Base-by-base conservation (phyloP, 2,888 invertebrate genomes). In the Drosophila tripunctata region DNA sequence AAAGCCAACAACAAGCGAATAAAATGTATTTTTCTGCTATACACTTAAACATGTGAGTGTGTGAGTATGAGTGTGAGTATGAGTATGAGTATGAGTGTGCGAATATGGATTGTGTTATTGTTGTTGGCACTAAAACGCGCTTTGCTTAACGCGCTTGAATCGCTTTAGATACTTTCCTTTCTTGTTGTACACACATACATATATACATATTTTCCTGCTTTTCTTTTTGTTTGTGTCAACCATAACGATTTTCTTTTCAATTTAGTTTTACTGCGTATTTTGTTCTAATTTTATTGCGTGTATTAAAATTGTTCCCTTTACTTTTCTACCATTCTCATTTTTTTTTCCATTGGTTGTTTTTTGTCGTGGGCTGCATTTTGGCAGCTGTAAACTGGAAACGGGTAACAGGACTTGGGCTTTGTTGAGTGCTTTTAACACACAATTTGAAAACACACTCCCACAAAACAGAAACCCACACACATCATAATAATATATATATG, bases 161-260 rank as follows among this genome's bases (percentile, higher is more conserved):
- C 75, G 78, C 40, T 85, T 87, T 58, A 67, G 56, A 30, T 51
- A 21, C 58, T 78, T 41, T 56, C 45, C 58, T 62, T 69, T 17
- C 40, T 44, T 54, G 40, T 57, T 44, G 10, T 31, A n/a, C 10
- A 5, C n/a, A n/a, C n/a, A n/a, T n/a, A n/a, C n/a, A n/a, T n/a
- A n/a, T n/a, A n/a, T n/a, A n/a, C n/a, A 31, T 14, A 27, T 27
- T 27, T 21, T 21, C 44, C 19, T 38, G 48, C 43, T 44, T 48
- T 76, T 60, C 40, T 48, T 51, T 69, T 66, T 71, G 51, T 61
- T 65, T 65, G 58, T 67, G 73, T 75, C 67, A 80, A 65, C 83
- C 77, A 85, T 87, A 82, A 79, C 85, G 82, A 84, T 84, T 85
- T 88, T 85, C 87, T 84, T 84, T 85, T 86, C 84, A 81, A 86